These are phyloP conservation scores for Propithecus perrieri DNA, from an alignment of 2,797 vertebrate species.

Conservation along the genomic window DNA sequence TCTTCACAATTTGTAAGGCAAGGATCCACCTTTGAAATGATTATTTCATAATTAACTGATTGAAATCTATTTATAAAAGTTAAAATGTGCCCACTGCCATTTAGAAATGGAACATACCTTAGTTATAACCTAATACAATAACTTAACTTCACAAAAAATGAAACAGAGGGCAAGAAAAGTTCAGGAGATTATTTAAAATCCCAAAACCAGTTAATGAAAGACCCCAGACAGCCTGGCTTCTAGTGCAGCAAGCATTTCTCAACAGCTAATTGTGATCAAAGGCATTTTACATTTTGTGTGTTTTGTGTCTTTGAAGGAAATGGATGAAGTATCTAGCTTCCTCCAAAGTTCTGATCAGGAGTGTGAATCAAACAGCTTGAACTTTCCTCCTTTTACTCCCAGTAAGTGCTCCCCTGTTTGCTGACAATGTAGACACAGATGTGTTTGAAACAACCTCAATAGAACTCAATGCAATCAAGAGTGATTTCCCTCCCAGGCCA, in stretches of 20 bases:
- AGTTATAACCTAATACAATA: neutral
- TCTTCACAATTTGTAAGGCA: neutral
- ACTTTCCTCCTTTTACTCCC: constrained; percentile 94
- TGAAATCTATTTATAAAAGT: constrained; percentile 36
- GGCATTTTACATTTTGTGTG: neutral
- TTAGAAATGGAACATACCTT: neutral
- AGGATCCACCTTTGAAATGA: neutral
- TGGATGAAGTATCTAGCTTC: constrained; percentile 95
- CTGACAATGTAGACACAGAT: neutral
- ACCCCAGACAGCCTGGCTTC: neutral
- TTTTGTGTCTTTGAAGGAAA: constrained; percentile 88
- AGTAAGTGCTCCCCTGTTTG: constrained; percentile 86
- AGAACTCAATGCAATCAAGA: neutral
- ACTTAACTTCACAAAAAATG: neutral
- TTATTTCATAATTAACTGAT: neutral
- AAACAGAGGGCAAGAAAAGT: neutral
- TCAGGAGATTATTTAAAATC: neutral
- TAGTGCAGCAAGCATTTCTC: neutral
- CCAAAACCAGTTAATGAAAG: neutral
- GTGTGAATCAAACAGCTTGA: constrained; percentile 90
- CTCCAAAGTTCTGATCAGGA: constrained; percentile 82
- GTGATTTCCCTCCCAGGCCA: neutral
- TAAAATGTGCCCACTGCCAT: neutral
- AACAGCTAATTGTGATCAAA: neutral
- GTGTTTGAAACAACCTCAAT: neutral